Conservation (phyloP, 2,888 invertebrate genomes). For the Polymixis lichenea region DNA sequence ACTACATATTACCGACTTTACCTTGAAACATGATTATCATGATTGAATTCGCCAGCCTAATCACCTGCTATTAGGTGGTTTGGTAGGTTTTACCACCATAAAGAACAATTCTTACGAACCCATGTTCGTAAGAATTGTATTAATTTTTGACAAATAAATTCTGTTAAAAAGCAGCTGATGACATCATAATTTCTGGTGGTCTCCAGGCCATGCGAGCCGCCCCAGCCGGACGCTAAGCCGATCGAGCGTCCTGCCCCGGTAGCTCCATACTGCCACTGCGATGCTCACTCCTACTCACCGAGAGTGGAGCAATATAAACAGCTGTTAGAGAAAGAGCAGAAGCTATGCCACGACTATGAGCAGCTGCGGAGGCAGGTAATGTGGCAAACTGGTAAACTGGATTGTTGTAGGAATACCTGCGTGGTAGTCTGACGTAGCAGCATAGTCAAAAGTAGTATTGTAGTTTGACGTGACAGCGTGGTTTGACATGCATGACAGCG, state of each 20-base stretch:
- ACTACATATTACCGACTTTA: not conserved
- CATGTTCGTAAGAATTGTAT: too few species aligned
- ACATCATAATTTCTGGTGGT: not conserved
- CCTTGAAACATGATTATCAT: not conserved
- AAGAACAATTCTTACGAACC: not conserved
- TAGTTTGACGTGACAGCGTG: not conserved
- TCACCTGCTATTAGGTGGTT: not conserved
- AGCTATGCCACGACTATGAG: conserved; percentile 90
- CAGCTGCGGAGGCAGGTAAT: conserved; percentile 86
- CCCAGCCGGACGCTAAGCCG: conserved; percentile 85
- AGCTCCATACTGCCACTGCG: conserved; percentile 92
- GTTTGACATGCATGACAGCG: not conserved
- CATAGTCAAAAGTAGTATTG: not conserved
- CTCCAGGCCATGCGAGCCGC: conserved; percentile 91
- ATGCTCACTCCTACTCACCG: conserved; percentile 91
- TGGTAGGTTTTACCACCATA: not conserved
- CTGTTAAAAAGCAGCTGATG: not conserved
- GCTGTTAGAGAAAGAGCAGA: conserved; percentile 91
- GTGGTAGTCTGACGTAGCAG: not conserved
- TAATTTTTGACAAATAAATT: not conserved
- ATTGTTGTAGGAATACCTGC: not conserved
- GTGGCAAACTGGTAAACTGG: not conserved
- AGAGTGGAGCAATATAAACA: conserved; percentile 91
- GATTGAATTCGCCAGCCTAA: too few species aligned
- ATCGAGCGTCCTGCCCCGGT: conserved; percentile 88